Evolutionary conservation across 2,888 invertebrate species (phyloP).

Genomic region (Apodemia mormo): DNA sequence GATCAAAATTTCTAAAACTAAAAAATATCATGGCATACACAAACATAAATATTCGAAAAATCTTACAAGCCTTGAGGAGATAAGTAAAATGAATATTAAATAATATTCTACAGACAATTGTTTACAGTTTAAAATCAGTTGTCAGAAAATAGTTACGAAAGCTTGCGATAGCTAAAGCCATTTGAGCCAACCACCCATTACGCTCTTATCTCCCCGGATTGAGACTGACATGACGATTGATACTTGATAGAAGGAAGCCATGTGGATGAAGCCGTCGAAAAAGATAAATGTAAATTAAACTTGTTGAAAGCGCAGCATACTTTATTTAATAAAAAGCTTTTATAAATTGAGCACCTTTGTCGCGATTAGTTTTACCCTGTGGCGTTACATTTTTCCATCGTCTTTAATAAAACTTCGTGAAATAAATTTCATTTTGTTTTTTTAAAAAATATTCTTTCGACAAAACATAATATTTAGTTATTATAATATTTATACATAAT

Average conservation of each 20-base stretch:
- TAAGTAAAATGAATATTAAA: not conserved
- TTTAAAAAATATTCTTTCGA: no score
- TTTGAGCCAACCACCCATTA: slow-evolving; percentile 35
- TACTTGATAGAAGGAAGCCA: slow-evolving; percentile 28
- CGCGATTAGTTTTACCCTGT: not conserved
- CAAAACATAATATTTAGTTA: no score
- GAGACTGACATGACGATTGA: slow-evolving; percentile 31
- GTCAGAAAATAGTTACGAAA: slow-evolving; percentile 32
- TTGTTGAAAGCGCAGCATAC: slow-evolving; percentile 13
- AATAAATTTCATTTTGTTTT: no score
- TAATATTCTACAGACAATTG: slow-evolving; percentile 8
- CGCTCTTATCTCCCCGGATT: slow-evolving; percentile 30
- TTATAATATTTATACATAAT: no score
- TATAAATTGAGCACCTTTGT: not conserved
- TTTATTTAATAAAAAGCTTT: not conserved
- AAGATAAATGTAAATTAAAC: not conserved
- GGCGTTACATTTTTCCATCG: not conserved
- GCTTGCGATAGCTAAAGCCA: slow-evolving; percentile 31
- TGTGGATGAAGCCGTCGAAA: not conserved
- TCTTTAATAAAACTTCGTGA: not conserved
- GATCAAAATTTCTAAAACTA: no score
- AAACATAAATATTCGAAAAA: no score
- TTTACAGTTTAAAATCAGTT: slow-evolving; percentile 22
- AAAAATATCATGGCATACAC: no score
- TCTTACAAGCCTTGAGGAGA: no score